These are phyloP conservation scores for Cuniculus paca DNA, from an alignment of 2,797 vertebrate genomes.

Conservation along the genomic window DNA sequence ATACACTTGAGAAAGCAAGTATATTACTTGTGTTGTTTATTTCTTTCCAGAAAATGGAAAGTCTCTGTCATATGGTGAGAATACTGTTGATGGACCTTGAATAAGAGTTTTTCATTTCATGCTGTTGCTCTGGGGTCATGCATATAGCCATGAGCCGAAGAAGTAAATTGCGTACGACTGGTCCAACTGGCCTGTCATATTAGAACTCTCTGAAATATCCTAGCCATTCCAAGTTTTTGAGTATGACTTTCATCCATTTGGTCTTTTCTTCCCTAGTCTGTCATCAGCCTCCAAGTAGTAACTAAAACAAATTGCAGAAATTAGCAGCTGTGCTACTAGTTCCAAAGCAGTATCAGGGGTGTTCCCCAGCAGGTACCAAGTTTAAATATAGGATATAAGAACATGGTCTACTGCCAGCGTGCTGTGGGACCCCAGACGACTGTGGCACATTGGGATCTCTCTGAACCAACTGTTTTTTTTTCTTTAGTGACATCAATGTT, in stretches of 20 bases:
- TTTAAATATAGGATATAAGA: conserved; percentile 12
- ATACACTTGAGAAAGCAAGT: neutral
- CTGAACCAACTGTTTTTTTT: neutral
- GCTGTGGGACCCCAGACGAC: neutral
- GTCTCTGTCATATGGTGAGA: neutral
- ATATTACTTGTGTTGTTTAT: neutral
- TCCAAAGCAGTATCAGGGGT: neutral
- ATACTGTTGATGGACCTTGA: neutral
- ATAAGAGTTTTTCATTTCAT: neutral
- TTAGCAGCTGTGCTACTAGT: neutral
- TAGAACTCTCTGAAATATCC: neutral
- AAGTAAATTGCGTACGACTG: neutral
- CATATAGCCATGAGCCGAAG: neutral
- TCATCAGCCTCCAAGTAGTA: neutral
- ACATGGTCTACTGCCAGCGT: neutral
- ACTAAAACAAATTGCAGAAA: conserved; percentile 33
- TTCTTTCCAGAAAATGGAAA: neutral
- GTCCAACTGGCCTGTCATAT: neutral
- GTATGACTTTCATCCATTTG: neutral
- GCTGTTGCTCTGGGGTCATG: neutral
- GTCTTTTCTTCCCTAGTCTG: neutral
- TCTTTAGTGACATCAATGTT: neutral
- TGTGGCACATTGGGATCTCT: fast-evolving
- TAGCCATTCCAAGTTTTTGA: neutral
- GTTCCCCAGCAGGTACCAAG: neutral